Conservation (phyloP, 2,888 invertebrate genomes). For the Dryobotodes eremita region DNA sequence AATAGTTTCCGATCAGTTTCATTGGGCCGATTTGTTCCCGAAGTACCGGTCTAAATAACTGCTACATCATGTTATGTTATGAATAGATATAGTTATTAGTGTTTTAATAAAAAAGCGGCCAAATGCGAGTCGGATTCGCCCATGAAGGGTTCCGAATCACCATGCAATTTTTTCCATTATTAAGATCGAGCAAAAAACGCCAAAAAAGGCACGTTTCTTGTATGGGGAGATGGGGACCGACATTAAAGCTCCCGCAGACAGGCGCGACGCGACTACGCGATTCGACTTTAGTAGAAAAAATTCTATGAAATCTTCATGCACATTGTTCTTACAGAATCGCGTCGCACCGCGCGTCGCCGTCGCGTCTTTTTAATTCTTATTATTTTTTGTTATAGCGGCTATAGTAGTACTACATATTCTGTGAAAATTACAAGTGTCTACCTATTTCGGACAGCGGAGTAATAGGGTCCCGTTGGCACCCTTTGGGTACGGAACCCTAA, state of each 20-base stretch:
- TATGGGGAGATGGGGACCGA: background rate
- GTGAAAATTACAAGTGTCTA: background rate
- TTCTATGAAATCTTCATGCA: too few relatives aligned
- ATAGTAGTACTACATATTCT: background rate
- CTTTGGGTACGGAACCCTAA: background rate
- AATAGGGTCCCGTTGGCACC: background rate
- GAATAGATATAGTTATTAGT: constrained; percentile 1
- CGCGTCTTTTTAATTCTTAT: background rate
- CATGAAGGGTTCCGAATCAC: background rate
- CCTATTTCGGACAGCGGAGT: background rate
- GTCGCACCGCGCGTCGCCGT: too few relatives aligned
- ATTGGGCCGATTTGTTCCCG: constrained; percentile 12
- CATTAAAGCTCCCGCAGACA: too few relatives aligned
- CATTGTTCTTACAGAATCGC: too few relatives aligned
- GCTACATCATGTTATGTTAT: background rate
- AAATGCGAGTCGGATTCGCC: background rate
- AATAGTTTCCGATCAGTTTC: constrained; percentile 20
- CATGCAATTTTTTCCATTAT: background rate
- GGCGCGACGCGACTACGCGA: too few relatives aligned
- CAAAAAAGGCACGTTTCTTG: background rate
- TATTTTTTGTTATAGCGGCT: background rate
- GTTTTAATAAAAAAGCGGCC: background rate
- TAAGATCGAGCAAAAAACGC: background rate
- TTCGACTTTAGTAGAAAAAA: too few relatives aligned
- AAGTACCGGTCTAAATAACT: constrained; percentile 11